Evolutionary conservation across 1,140 invertebrate species (phyloP), one percentile per base, ranked within the genome.

Genomic region (Bombus pascuorum): DNA sequence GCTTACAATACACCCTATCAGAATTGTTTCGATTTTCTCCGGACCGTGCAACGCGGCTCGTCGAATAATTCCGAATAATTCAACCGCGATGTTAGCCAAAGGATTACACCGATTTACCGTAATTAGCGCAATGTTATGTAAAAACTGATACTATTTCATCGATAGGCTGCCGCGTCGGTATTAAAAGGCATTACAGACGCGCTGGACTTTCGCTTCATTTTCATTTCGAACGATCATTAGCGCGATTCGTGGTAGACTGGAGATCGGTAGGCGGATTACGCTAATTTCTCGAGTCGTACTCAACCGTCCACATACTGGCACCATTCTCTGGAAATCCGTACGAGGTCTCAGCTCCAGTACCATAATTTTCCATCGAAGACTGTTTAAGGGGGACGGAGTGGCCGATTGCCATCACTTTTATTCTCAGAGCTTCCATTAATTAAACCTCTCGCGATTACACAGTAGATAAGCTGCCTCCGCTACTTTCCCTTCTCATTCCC

Each of bases 371-470:
- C 34, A 71, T 28, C 0, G 25, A 39, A 28, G 37, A 28, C 25
- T 10, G 66, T 68, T 25, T 3, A 22, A 68, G 5, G 6, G 6
- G 9, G 6, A n/a, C 25, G 1, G 12, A 18, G 13, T 18, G 37
- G 13, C 8, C 70, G 13, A 72, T 72, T 22, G n/a, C 12, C 39
- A n/a, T 57, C 42, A 57, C 13, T 59, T 39, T 77, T 57, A 13
- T 62, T 39, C 70, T 15, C 34, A 32, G 6, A 37, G 53, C 53
- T 66, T 44, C 18, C 37, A 79, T 85, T 86, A 87, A 86, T 86
- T 80, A 70, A 76, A 39, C 12, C 13, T 34, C 25, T 37, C 32
- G 32, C n/a, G 73, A 75, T 75, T 34, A 12, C 66, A 37, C 25
- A 8, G 22, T 25, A 34, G 34, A 37, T 68, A 68, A 68, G 3